phyloP scores from a whole-genome alignment of 2,113 vertebrate genomes.

The Clinocottus analis region DNA sequence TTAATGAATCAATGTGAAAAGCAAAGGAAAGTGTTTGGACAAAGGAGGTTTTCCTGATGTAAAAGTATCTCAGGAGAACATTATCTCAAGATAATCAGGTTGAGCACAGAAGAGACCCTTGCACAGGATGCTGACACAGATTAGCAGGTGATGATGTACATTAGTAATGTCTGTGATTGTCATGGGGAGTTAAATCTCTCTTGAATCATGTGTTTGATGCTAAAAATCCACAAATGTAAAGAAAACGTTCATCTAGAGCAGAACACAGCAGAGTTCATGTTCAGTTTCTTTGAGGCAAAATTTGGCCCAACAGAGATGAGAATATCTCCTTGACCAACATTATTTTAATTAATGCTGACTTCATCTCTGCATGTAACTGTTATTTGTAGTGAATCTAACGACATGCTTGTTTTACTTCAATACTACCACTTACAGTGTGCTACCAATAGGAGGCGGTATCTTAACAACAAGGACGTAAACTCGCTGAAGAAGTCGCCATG shows the following conservation, averaged over 20 bases:
- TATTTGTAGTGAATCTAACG: background rate
- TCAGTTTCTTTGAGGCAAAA: background rate
- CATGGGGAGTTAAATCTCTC: too few relatives aligned
- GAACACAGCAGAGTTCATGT: background rate
- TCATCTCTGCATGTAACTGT: background rate
- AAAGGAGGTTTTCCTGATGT: background rate
- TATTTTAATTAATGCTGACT: background rate
- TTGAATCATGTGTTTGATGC: background rate
- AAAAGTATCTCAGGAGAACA: background rate
- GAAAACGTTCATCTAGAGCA: too few relatives aligned
- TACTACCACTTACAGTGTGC: too few relatives aligned
- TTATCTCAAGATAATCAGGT: background rate
- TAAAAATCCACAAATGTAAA: too few relatives aligned
- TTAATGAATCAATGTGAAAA: background rate
- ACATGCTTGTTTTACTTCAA: background rate
- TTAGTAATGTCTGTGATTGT: background rate
- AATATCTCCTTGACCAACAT: background rate
- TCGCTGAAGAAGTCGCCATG: constrained; percentile 49
- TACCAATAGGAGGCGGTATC: constrained; percentile 31
- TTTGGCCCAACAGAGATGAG: background rate
- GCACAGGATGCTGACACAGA: background rate
- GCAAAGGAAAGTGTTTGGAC: background rate
- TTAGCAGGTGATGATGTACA: background rate
- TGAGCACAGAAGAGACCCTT: background rate
- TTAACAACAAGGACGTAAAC: accelerated